Base-by-base conservation (phyloP, 2,888 invertebrate species). In the Gari tellinella region DNA sequence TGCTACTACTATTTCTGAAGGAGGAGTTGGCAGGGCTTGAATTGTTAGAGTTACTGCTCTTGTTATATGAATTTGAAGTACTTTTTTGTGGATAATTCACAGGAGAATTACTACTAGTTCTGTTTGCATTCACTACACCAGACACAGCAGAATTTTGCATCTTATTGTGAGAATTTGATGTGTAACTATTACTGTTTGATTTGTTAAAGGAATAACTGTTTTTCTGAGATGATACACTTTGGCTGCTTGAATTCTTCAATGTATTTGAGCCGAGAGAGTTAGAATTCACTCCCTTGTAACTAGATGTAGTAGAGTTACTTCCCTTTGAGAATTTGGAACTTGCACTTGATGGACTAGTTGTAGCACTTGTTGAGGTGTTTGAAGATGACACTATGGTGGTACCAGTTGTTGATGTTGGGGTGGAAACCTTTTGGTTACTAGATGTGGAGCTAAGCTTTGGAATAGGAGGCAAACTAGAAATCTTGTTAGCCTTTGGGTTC, bases 401-500 rank as follows among this genome's bases (percentile, higher is more conserved):
- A 23, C 40, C 73, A 19, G 51, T 75, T 31, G 70, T 60, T 49
- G 75, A 69, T 31, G 67, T 66, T 17, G 72, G 72, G 4, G 72
- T 67, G 12, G 75, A 67, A 21, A 65, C 75, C 62, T 66, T 65
- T 41, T 51, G 65, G 21, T 53, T 45, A 25, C 67, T 64, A 10
- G 81, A 69, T 17, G 81, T 70, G 60, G 85, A 83, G 52, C 85
- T 83, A 46, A 83, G 72, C 70, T 87, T 87, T 19, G 88, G 88
- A 61, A 88, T 88, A 43, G 84, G 83, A 15, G 88, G 87, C 53
- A 88, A 76, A 65, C 84, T 86, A 17, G 87, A 84, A n/a, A 88
- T 84, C 40, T 84, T 86, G 70, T 83, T 86, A 14, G 83, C 81
- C 51, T 86, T 84, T 10, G 87, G 86, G 53, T 87, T 87, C 10